Conservation (phyloP, 2,113 vertebrate genomes). For the Tyto alba region DNA sequence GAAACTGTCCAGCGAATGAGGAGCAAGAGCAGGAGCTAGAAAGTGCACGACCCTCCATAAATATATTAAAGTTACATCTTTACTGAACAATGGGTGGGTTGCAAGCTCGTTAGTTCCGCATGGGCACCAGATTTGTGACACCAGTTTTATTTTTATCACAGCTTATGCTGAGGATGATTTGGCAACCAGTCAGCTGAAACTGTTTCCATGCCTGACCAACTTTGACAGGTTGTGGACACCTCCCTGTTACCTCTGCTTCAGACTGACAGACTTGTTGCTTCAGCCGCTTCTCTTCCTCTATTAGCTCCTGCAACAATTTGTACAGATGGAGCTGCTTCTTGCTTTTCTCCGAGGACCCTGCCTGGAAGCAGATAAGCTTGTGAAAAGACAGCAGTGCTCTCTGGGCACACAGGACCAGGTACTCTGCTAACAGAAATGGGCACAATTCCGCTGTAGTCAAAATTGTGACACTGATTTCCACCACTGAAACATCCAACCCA, state of each 20-base stretch:
- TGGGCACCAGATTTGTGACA: background rate
- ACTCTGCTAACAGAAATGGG: background rate
- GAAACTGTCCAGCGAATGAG: background rate
- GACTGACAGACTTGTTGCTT: conserved; percentile 64
- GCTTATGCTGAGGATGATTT: background rate
- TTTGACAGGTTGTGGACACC: background rate
- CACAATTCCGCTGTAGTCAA: background rate
- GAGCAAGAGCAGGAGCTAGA: background rate
- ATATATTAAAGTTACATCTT: background rate
- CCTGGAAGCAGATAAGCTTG: conserved; percentile 64
- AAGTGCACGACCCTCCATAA: background rate
- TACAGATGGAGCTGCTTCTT: conserved; percentile 66
- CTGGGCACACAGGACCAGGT: background rate
- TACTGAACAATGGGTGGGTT: background rate
- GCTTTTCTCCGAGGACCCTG: conserved; percentile 68
- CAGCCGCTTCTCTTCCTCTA: conserved; percentile 65
- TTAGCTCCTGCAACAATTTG: conserved; percentile 68
- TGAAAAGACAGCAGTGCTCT: background rate
- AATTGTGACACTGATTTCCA: background rate
- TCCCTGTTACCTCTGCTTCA: conserved; percentile 76
- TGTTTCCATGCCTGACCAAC: background rate
- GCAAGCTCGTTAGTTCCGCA: background rate
- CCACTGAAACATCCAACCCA: background rate
- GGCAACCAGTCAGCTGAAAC: background rate
- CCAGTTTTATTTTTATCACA: background rate